Evolutionary conservation across 2,888 invertebrate species (phyloP), one percentile per base, ranked within the genome.

Genomic region (Drosophila nr. medialis): DNA sequence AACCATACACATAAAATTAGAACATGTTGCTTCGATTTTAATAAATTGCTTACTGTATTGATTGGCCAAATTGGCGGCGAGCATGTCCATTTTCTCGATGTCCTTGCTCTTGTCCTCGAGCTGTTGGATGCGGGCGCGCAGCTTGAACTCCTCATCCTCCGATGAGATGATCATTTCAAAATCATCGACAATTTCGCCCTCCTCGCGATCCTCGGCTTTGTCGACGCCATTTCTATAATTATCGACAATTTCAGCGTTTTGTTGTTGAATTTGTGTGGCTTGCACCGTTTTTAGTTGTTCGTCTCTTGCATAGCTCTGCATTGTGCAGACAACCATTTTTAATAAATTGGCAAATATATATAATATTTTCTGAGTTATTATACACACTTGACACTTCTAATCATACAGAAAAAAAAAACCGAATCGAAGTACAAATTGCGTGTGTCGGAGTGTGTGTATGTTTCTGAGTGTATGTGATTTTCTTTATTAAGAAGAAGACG

Each of bases 91-190:
- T 80, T 92, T 90, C 66, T 93, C 93, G 54, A 93, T 87, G 75
- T 93, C 93, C 59, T 90, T 90, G 86, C 93, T 93, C 70, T 91
- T 89, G 13, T 92, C 92, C 76, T 93, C 93, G 64, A 93, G 75
- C 60, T 93, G 93, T 49, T 90, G 82, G 24, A 93, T 93, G 30
- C 93, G 86, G 56, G 92, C 89, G 3, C 92, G 90, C 80, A 93
- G 80, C 13, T 89, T 86, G 34, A 91, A 80, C 59, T 93, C 93
- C 53, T 93, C 93, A 67, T 93, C 93, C 56, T 90, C 86, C 0
- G 93, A 93, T 8, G 93, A 93, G n/a, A 93, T 91, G n/a, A 93
- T 93, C 67, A 91, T 86, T 45, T 93, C 93, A 32, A 81, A 92
- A 5, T 92, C 93, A 69, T 92, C 93, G 5, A 91, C 81, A 72